Percentiles rank a stretch among this genome's conserved stretches.
These are phyloP conservation scores for Agriopis marginaria DNA, from an alignment of 2,888 invertebrate species.

Conservation along the genomic window DNA sequence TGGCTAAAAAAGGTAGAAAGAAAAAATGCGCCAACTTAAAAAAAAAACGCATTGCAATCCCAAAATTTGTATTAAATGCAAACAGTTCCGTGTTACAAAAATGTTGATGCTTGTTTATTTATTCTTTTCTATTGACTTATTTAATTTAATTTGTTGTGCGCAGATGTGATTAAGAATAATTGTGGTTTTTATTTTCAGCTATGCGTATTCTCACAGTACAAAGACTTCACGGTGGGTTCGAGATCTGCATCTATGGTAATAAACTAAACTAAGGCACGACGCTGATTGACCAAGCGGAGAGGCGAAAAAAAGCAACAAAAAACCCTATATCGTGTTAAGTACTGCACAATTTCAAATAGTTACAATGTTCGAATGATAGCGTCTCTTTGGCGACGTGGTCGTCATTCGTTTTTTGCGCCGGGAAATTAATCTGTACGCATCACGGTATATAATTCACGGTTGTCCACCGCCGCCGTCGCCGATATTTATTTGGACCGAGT, in stretches of 20 bases:
- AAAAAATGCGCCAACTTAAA: too few species aligned
- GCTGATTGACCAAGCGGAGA: neutral
- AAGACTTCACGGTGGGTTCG: constrained; percentile 95
- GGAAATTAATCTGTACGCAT: neutral
- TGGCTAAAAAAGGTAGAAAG: too few species aligned
- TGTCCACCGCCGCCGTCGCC: too few species aligned
- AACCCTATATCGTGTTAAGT: neutral
- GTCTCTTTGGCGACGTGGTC: neutral
- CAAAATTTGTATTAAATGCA: too few species aligned
- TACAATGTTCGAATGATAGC: neutral
- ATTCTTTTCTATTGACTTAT: too few species aligned
- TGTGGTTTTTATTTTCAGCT: constrained; percentile 89
- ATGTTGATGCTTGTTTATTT: too few species aligned
- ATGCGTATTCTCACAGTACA: constrained; percentile 96
- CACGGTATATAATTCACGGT: neutral
- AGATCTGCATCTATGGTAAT: constrained; percentile 90
- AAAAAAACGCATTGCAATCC: too few species aligned
- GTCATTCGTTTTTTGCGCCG: neutral
- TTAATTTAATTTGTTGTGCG: neutral
- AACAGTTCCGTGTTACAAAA: too few species aligned
- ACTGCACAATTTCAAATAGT: neutral
- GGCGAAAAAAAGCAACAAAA: neutral
- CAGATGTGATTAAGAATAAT: neutral
- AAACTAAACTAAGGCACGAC: constrained; percentile 46
- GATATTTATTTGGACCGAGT: too few species aligned